Percentiles rank a stretch among this genome's conserved stretches.
Conservation (phyloP, 2,888 invertebrate genomes). For the Leptopilina drosophilae region DNA sequence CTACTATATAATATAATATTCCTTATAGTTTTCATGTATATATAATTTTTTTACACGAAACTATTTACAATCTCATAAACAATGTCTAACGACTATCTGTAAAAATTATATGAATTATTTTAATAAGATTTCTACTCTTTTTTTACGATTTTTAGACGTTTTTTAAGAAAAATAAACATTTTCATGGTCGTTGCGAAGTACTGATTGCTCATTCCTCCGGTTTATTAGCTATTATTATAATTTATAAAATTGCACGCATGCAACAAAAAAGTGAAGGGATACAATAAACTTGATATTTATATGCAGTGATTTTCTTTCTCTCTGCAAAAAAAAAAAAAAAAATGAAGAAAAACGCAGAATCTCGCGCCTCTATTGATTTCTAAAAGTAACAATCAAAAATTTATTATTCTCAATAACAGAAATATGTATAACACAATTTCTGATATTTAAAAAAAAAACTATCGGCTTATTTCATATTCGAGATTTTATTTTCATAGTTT, state of each 20-base stretch:
- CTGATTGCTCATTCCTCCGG: constrained; percentile 23
- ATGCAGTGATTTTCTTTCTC: constrained; percentile 16
- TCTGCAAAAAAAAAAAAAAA: neutral
- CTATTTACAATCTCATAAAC: constrained; percentile 33
- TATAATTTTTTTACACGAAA: neutral
- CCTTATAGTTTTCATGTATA: constrained; percentile 21
- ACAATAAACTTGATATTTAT: constrained; percentile 9
- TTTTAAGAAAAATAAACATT: constrained; percentile 16
- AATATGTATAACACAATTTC: too few species aligned
- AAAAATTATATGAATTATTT: constrained; percentile 33
- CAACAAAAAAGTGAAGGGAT: constrained; percentile 33
- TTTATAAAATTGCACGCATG: constrained; percentile 17
- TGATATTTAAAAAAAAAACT: too few species aligned
- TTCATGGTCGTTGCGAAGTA: constrained; percentile 35
- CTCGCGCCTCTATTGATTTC: neutral
- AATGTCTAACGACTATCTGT: neutral
- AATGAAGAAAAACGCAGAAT: too few species aligned
- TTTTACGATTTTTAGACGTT: constrained; percentile 1
- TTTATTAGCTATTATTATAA: constrained; percentile 36
- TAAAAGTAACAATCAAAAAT: neutral
- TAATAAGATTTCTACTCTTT: constrained; percentile 17
- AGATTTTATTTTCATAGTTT: too few species aligned
- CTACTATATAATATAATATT: neutral
- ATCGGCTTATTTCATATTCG: too few species aligned
- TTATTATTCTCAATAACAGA: too few species aligned